phyloP scores from a whole-genome alignment of 2,113 vertebrate genomes.

The Rhagologus leucostigma region DNA sequence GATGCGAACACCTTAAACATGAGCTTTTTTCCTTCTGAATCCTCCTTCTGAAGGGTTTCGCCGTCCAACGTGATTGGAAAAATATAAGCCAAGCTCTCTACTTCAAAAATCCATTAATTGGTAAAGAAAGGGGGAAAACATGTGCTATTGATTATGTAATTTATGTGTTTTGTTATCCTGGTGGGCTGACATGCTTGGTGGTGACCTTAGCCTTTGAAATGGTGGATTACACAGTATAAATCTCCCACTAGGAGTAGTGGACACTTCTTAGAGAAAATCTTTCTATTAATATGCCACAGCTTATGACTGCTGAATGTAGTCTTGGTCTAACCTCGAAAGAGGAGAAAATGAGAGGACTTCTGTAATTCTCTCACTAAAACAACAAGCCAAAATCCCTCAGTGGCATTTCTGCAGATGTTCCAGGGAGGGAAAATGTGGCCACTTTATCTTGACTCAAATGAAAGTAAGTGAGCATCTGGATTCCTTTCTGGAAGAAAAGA shows the following conservation, averaged over 20 bases:
- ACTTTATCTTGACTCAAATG: not conserved
- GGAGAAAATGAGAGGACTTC: not conserved
- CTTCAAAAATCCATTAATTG: not conserved
- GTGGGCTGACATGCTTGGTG: not conserved
- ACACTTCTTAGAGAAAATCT: not conserved
- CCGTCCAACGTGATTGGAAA: not conserved
- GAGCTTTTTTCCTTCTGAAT: not conserved
- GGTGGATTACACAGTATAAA: not conserved
- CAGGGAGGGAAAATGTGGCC: not conserved
- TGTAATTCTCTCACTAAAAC: not conserved
- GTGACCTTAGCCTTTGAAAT: slow-evolving; percentile 23
- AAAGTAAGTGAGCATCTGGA: not conserved
- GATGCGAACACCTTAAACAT: not conserved
- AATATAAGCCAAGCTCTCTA: not conserved
- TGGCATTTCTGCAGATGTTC: not conserved
- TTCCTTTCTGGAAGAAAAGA: not conserved
- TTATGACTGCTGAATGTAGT: not conserved
- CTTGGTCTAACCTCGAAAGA: not conserved
- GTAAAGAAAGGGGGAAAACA: not conserved
- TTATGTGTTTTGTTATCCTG: not conserved
- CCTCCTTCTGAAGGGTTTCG: not conserved
- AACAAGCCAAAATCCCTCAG: not conserved
- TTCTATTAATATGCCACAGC: not conserved
- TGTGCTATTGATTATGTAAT: slow-evolving; percentile 1
- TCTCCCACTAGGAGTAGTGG: not conserved